Evolutionary conservation across 2,113 vertebrate species (phyloP), one percentile per base, ranked within the genome.

Genomic region (Myxocyprinus asiaticus): DNA sequence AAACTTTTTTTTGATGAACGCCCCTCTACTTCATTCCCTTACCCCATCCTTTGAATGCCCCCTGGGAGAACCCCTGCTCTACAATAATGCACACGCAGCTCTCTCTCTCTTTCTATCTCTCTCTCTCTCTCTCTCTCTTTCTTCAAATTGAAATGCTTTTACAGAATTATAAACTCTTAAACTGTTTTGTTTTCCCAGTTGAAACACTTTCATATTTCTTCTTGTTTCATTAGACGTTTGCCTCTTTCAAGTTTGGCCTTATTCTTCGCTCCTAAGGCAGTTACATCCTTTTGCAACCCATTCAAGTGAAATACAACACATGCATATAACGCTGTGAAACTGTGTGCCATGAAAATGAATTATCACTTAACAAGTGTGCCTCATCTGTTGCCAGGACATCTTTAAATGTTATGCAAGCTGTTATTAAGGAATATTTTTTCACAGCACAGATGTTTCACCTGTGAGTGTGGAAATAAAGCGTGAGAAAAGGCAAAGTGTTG

Each of bases 371-470:
- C 78, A 78, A 79, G 69, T 47, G 69, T 11, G 69, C 75, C 67
- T 14, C 45, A 15, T 51, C 22, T 45, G 48, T 22, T 74, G 78
- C 82, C 82, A 84, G 78, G 9, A 63, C 11, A 76, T 65, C 62
- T 73, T 73, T 77, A 42, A 58, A 81, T 68, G 67, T 77, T 83
- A 80, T 65, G 71, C 55, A 84, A 81, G 67, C 56, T 10, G 43
- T 17, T 33, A 33, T 33, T 81, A 84, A 77, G 74, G 68, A 77
- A 62, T 33, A 33, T 56, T 51, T 44, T 84, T 81, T 81, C 82
- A 59, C 82, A 84, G 74, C 78, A 81, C 78, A 81, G 82, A 58
- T 81, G 71, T 79, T 66, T 67, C 58, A 47, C 43, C 55, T 72
- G 51, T 15, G 55, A 53, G 63, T 65, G 68, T 63, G 22, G 22